Base-by-base conservation (phyloP, 2,888 invertebrate species). In the Lamellibrachia columna region DNA sequence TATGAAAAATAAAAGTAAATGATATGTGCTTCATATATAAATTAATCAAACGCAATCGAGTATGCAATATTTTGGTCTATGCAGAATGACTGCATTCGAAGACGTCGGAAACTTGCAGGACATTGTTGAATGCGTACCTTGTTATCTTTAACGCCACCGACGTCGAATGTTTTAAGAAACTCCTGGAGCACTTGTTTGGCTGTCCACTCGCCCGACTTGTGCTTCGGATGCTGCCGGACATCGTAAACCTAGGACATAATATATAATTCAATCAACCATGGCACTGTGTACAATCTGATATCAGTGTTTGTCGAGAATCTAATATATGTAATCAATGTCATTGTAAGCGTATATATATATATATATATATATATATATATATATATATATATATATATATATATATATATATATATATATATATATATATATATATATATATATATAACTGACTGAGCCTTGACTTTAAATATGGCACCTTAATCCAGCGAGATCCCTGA, bases 131-230 rank as follows among this genome's bases (percentile, higher is more conserved):
- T 3, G 55, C 91, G n/a, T 90, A 98, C 98, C 97, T 97, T 97
- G 94, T 98, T 98, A 96, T 98, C 98, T 91, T 93, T 97, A 11
- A 97, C 97, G 91, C 95, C 95, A 40, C 97, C 97, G 3, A 93
- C 92, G 96, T 99, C 98, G 95, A 99, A 99, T 96, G 98, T 98
- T 28, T 97, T 97, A 28, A 99, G 97, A 96, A 98, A 99, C 96
- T 97, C 97, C 93, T 97, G 97, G 95, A 99, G 96, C 93, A 98
- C 98, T 93, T 97, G 97, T 90, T 98, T 98, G 94, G 98, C 98
- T 0, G 98, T 97, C 96, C 98, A 98, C 96, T 99, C 98, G 0
- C 99, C 99, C 94, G 98, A 98, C 96, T 98, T 97, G 96, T 98
- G 98, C 96, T 98, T 97, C 0, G 98, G 98, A 96, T 99, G 98